Percentiles rank a stretch among this genome's conserved stretches.
Evolutionary conservation across 1,140 invertebrate genomes (phyloP).

Genomic region (Tetragonula clypearis): DNA sequence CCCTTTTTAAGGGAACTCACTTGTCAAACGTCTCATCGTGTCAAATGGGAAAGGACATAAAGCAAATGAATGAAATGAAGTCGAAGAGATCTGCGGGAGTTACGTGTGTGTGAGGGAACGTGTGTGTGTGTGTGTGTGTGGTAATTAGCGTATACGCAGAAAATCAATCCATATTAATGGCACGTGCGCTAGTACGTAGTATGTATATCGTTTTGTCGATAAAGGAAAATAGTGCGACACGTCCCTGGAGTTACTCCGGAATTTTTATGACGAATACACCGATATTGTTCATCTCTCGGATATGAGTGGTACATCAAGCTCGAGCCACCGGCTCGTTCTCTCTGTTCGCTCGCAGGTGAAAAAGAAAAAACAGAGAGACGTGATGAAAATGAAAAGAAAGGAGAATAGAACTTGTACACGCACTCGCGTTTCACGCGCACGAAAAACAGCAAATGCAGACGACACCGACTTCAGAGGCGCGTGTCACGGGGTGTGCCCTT

Average conservation of each 20-base stretch:
- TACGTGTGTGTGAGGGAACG: neutral
- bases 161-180: neutral
- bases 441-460: slow-evolving; percentile 42
- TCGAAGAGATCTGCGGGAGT: neutral
- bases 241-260: neutral
- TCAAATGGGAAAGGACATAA: neutral
- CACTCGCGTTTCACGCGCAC: slow-evolving; percentile 31
- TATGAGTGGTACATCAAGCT: slow-evolving; percentile 22
- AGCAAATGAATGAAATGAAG: neutral
- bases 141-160: neutral
- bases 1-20: neutral
- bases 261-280: slow-evolving; percentile 24
- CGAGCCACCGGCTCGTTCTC: no score
- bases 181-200: neutral
- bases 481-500: slow-evolving; percentile 58
- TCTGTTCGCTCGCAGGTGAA: neutral
- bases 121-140: neutral
- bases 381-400: no score
- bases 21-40: neutral
- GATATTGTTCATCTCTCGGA: slow-evolving; percentile 29
- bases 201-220: neutral
- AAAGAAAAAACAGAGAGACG: neutral
- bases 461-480: slow-evolving; percentile 20
- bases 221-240: neutral
- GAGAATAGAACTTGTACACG: neutral